Percentiles rank a stretch among this genome's conserved stretches.
phyloP scores from a whole-genome alignment of 2,888 invertebrate genomes.

The Acronicta leporina region DNA sequence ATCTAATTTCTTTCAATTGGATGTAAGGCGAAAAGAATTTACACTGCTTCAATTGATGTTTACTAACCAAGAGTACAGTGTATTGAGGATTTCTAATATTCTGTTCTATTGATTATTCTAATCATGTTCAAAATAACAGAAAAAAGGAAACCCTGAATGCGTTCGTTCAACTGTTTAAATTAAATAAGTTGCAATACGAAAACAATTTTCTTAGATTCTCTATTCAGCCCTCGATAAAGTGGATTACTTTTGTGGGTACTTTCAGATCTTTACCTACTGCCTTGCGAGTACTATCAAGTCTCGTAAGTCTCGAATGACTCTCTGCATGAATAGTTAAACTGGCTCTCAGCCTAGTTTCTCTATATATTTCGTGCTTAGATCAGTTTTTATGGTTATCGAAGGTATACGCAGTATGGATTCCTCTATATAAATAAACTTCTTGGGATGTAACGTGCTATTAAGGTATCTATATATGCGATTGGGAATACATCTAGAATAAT shows the following conservation, averaged over 20 bases:
- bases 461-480: slow-evolving; percentile 25
- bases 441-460: slow-evolving; percentile 3
- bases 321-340: slow-evolving; percentile 41
- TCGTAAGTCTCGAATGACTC: slow-evolving; percentile 16
- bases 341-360: slow-evolving; percentile 20
- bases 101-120: slow-evolving; percentile 11
- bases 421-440: slow-evolving; percentile 4
- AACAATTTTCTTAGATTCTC: slow-evolving; percentile 23
- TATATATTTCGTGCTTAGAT: slow-evolving; percentile 14
- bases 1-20: slow-evolving; percentile 24
- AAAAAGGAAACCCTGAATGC: slow-evolving; percentile 3
- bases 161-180: slow-evolving; percentile 16
- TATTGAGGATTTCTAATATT: slow-evolving; percentile 6
- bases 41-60: slow-evolving; percentile 11
- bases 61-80: slow-evolving; percentile 8
- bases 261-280: slow-evolving; percentile 7
- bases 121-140: slow-evolving; percentile 17
- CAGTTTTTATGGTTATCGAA: slow-evolving; percentile 24
- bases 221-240: slow-evolving; percentile 4
- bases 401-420: slow-evolving; percentile 15
- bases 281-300: slow-evolving; percentile 11
- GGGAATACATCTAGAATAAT: slow-evolving; percentile 27
- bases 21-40: slow-evolving; percentile 18
- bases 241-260: slow-evolving; percentile 13
- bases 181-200: slow-evolving; percentile 11